Evolutionary conservation across 1,140 invertebrate species (phyloP), one percentile per base, ranked within the genome.

Genomic region (Ceratina japonica): DNA sequence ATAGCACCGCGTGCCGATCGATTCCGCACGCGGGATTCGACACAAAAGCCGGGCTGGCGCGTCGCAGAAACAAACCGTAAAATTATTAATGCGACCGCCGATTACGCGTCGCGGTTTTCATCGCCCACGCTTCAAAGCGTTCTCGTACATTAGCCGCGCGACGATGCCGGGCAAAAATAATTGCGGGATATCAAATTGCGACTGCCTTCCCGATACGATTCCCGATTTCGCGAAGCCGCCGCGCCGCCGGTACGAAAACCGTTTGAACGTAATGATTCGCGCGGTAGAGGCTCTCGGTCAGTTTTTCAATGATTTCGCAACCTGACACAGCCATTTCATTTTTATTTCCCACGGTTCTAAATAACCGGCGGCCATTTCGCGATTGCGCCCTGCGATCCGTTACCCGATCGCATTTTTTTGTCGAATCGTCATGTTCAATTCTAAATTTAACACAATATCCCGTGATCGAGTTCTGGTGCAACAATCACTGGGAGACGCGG

Each of bases 71-170:
- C 79, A 75, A 84, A 84, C 63, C 74, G 72, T 78, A 81, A 54
- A 84, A 85, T 81, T 84, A 85, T 84, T 84, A 84, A 80, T 54
- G 44, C 64, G 74, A 81, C 79, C 77, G 75, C 16, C 76, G 75
- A 79, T 85, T 84, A 79, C 82, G 64, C 20, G 37, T 56, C 61
- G 69, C 68, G 62, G 63, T 66, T 69, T 49, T 44, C 37, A 44
- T 44, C 37, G 10, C 37, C 37, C 37, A 10, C 5, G 10, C 37
- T 10, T 44, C 37, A 31, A 31, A 31, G 37, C 37, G 37, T 44
- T 44, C 37, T 44, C 37, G 37, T 44, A 44, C 10, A 10, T 44
- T 44, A 44, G 2, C 5, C 5, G 37, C 5, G 37, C 10, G 10
- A 44, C 37, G 37, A 44, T 44, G 37, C 10, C 37, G 10, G 37